Percentiles rank a stretch among this genome's conserved stretches.
Evolutionary conservation across 2,797 vertebrate species (phyloP).

Genomic region (Eulemur rubriventer): DNA sequence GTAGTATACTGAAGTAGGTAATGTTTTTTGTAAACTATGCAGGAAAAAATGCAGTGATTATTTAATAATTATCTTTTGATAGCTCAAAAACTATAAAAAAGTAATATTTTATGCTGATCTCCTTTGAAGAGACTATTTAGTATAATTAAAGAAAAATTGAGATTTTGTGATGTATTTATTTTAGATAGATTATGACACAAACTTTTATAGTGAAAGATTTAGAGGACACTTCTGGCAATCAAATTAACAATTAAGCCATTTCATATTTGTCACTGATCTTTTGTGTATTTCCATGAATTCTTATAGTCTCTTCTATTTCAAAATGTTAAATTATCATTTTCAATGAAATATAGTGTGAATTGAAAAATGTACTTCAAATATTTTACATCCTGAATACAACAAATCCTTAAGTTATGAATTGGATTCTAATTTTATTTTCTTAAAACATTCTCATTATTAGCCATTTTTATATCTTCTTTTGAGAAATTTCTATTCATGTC

Average conservation of each 20-base stretch:
- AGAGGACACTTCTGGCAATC: background rate
- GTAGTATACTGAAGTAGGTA: background rate
- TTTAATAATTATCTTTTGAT: conserved; percentile 35
- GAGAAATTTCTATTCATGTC: too few species aligned
- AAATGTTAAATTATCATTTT: conserved; percentile 1
- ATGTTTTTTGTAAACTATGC: background rate
- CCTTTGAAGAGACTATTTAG: background rate
- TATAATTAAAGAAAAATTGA: background rate
- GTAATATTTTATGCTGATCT: background rate
- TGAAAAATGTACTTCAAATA: background rate
- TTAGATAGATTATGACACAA: background rate
- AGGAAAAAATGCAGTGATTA: background rate
- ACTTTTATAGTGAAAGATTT: background rate
- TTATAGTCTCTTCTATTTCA: background rate
- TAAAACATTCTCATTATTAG: background rate
- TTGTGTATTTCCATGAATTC: background rate
- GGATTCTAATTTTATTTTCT: conserved; percentile 12
- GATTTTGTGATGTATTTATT: conserved; percentile 20
- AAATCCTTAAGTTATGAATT: conserved; percentile 35
- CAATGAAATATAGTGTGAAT: background rate
- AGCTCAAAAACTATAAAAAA: background rate
- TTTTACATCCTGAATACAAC: background rate
- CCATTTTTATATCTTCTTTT: too few species aligned
- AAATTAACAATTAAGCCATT: background rate
- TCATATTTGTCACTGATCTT: background rate